Base-by-base conservation (phyloP, 1,140 invertebrate species). In the Aphidius gifuensis region DNA sequence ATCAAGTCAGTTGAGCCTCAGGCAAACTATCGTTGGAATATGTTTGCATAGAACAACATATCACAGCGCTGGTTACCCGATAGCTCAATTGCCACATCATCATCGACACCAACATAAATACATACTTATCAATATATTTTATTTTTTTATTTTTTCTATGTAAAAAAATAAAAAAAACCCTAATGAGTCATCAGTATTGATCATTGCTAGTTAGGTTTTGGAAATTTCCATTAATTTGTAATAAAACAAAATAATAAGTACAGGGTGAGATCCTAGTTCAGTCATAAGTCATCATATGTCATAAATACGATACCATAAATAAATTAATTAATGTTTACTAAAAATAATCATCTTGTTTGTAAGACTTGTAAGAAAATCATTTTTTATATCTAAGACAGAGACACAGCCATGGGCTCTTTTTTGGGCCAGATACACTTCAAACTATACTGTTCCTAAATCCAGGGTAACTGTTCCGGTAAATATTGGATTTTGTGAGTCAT, bases 281-380 rank as follows among this genome's bases (percentile, higher is more conserved):
- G n/a, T n/a, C n/a, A n/a, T n/a, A n/a, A n/a, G n/a, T n/a, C n/a
- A n/a, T n/a, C n/a, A n/a, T n/a, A n/a, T n/a, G n/a, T n/a, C n/a
- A n/a, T n/a, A n/a, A n/a, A n/a, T n/a, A n/a, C n/a, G n/a, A n/a
- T n/a, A n/a, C n/a, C n/a, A n/a, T n/a, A n/a, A n/a, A n/a, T n/a
- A n/a, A n/a, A 21, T 47, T 48, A 7, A 48, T 47, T 48, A 16
- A 55, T 16, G 38, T 56, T 54, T 21, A n/a, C 48, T 46, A 40
- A 48, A 23, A 23, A 9, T 47, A 38, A 50, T 40, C 6, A 95
- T 91, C 85, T 96, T 97, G 74, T 89, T 96, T n/a, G 85, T 87
- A 0, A 99, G 85, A 71, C 95, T 98, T 0, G 85, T 80, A 7
- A 83, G 78, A 78, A 99, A 99, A 79, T 98, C 16, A 16, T 16